Percentiles rank a stretch among this genome's conserved stretches.
Evolutionary conservation across 2,797 vertebrate species (phyloP).

Genomic region (Erpetoichthys calabaricus): DNA sequence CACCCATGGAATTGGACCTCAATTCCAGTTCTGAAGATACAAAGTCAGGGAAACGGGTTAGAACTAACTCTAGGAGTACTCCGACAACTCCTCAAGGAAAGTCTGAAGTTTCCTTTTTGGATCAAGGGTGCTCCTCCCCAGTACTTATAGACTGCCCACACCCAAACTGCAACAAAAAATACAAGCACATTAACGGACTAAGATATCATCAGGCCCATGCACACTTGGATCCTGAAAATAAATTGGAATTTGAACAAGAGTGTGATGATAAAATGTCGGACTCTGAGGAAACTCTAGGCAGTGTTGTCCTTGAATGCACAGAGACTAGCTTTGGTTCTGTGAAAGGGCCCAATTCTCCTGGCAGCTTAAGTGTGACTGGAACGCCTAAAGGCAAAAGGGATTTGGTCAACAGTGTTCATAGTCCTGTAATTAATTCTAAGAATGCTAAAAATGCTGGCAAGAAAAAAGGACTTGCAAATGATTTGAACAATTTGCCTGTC

Average conservation of each 20-base stretch:
- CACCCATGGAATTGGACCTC: conserved; percentile 78
- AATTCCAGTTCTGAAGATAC: conserved; percentile 79
- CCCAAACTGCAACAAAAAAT: conserved; percentile 97
- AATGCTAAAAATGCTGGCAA: conserved; percentile 73
- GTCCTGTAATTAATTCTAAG: conserved; percentile 58
- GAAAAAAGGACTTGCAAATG: conserved; percentile 70
- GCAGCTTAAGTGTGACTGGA: conserved; percentile 61
- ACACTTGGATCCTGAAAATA: conserved; percentile 79
- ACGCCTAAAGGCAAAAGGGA: conserved; percentile 81
- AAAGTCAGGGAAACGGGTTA: conserved; percentile 77
- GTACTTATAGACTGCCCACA: conserved; percentile 97
- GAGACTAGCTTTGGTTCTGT: conserved; percentile 62
- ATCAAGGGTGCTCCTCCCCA: conserved; percentile 82
- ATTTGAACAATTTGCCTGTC: conserved; percentile 78
- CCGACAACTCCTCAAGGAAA: conserved; percentile 90
- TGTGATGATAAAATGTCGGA: conserved; percentile 84
- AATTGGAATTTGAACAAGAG: conserved; percentile 81
- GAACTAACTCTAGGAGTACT: conserved; percentile 88
- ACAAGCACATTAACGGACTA: conserved; percentile 96
- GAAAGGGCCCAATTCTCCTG: conserved; percentile 69
- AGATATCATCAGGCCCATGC: conserved; percentile 95
- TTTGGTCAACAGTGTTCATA: conserved; percentile 63
- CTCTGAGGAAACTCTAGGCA: conserved; percentile 72
- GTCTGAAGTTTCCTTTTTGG: conserved; percentile 74
- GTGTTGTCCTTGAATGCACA: conserved; percentile 64